phyloP scores from a whole-genome alignment of 2,797 vertebrate species.

The Poecile montanus region DNA sequence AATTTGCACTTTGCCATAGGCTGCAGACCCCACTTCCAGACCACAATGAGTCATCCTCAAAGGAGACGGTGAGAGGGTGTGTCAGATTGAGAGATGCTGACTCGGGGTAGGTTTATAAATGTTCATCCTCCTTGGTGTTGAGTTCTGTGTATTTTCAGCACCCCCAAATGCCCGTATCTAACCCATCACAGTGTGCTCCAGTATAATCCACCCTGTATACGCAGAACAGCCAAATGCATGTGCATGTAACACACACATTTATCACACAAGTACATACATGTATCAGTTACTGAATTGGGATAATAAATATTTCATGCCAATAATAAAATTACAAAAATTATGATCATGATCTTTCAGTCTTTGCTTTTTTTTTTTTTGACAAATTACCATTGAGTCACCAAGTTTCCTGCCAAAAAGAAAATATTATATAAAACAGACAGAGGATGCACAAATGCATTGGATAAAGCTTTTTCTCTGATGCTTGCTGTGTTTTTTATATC shows the following conservation, averaged over 20 bases:
- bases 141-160: not conserved
- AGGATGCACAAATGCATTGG: not conserved
- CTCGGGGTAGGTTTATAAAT: not conserved
- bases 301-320: not conserved
- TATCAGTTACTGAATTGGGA: not conserved
- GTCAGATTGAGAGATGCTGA: not conserved
- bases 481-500: not conserved
- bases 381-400: not conserved
- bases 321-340: not conserved
- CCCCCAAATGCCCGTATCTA: not conserved
- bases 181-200: not conserved
- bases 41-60: not conserved
- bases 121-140: not conserved
- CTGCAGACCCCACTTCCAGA: not conserved
- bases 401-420: conserved; percentile 14
- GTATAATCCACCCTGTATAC: not conserved
- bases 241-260: not conserved
- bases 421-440: not conserved
- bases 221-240: not conserved
- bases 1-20: not conserved
- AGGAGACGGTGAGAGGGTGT: not conserved
- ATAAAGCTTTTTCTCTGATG: not conserved
- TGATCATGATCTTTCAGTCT: not conserved
- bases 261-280: not conserved
- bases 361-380: conserved; percentile 9